Percentiles rank a stretch among this genome's conserved stretches.
Evolutionary conservation across 2,797 vertebrate genomes (phyloP).

Genomic region (Crenichthys baileyi): DNA sequence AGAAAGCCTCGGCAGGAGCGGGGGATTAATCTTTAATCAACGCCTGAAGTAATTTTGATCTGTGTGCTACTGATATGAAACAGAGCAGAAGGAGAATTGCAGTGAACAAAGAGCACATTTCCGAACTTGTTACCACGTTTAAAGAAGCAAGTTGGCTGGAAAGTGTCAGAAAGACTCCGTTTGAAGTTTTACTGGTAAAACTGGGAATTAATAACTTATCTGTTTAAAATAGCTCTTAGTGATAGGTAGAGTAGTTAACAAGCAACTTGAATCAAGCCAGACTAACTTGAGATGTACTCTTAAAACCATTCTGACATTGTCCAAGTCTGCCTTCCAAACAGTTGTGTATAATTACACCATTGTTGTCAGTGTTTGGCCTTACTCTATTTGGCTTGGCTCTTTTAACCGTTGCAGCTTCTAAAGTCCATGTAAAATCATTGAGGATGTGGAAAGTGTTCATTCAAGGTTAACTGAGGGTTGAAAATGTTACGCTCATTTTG

Average conservation of each 20-base stretch:
- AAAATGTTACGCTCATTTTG: neutral
- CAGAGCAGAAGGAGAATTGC: neutral
- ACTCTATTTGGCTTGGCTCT: slow-evolving; percentile 29
- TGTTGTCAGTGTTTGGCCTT: slow-evolving; percentile 26
- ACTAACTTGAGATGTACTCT: neutral
- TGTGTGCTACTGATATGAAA: slow-evolving; percentile 3
- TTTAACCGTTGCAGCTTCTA: neutral
- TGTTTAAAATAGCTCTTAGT: neutral
- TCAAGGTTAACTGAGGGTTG: neutral
- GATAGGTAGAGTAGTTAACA: neutral
- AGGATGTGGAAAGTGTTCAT: neutral
- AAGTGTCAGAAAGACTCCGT: neutral
- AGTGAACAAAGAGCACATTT: neutral
- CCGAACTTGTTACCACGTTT: neutral
- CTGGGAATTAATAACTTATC: neutral
- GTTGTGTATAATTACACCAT: slow-evolving; percentile 6
- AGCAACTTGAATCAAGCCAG: neutral
- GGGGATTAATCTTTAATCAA: slow-evolving; percentile 40
- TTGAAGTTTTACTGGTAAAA: neutral
- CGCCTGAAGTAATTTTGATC: slow-evolving; percentile 30
- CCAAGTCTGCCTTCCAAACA: slow-evolving; percentile 1
- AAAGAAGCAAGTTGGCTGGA: neutral
- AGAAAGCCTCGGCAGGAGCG: slow-evolving; percentile 27
- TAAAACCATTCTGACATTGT: neutral
- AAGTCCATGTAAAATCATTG: neutral